Evolutionary conservation across 2,888 invertebrate genomes (phyloP).

Genomic region (Bruchidius siliquastri): DNA sequence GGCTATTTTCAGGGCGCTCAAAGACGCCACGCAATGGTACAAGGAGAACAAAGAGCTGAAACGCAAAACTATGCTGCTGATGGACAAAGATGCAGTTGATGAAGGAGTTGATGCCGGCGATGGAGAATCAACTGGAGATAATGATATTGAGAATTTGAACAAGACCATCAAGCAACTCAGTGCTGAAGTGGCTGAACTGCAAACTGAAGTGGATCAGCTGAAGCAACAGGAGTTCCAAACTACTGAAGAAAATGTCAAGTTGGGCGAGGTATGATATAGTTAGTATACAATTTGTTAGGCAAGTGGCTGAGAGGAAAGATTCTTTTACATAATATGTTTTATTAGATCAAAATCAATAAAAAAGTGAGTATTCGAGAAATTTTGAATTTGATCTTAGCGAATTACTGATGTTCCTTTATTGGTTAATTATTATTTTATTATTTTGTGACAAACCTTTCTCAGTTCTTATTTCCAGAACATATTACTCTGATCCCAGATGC

Average conservation of each 20-base stretch:
- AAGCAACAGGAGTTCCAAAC: constrained; percentile 68
- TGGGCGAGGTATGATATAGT: constrained; percentile 48
- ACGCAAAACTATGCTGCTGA: constrained; percentile 60
- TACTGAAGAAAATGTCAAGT: constrained; percentile 57
- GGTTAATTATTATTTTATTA: too few species aligned
- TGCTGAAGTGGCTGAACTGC: constrained; percentile 59
- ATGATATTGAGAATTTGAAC: constrained; percentile 64
- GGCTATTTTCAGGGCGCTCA: constrained; percentile 57
- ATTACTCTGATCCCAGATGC: too few species aligned
- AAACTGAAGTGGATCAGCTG: constrained; percentile 61
- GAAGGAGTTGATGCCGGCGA: constrained; percentile 45
- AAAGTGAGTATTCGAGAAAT: too few species aligned
- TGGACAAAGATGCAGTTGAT: constrained; percentile 59
- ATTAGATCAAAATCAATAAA: too few species aligned
- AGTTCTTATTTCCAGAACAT: too few species aligned
- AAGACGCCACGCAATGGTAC: constrained; percentile 70
- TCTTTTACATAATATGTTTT: too few species aligned
- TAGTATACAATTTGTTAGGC: constrained; percentile 1
- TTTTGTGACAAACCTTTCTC: too few species aligned
- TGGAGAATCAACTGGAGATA: constrained; percentile 53
- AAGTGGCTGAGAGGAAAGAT: not conserved
- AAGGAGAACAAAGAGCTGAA: constrained; percentile 70
- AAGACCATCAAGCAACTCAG: constrained; percentile 63
- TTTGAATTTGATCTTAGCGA: too few species aligned
- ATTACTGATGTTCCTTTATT: too few species aligned